Percentiles rank a stretch among this genome's conserved stretches.
phyloP scores from a whole-genome alignment of 2,888 invertebrate species.

The Germaria angustata region DNA sequence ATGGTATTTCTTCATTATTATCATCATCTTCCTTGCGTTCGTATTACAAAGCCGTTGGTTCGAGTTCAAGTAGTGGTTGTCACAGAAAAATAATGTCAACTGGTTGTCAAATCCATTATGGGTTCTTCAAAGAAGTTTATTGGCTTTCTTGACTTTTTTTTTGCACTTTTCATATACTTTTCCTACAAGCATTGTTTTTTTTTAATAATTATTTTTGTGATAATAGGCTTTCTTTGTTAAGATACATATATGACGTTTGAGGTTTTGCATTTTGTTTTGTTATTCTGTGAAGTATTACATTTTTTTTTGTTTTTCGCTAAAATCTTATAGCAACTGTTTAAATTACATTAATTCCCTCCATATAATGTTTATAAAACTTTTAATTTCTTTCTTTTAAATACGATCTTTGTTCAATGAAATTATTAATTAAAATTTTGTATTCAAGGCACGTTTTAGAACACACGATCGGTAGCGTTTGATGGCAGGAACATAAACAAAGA shows the following conservation, averaged over 20 bases:
- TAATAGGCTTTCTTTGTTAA: slow-evolving; percentile 25
- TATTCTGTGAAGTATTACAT: background rate
- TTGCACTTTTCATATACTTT: background rate
- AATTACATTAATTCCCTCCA: background rate
- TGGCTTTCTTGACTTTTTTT: slow-evolving; percentile 4
- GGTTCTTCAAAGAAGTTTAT: slow-evolving; percentile 34
- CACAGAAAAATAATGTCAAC: slow-evolving; percentile 48
- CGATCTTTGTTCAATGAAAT: background rate
- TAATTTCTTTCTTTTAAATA: background rate
- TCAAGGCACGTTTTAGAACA: slow-evolving; percentile 43
- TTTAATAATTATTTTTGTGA: background rate
- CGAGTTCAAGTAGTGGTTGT: slow-evolving; percentile 39
- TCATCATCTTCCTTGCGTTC: background rate
- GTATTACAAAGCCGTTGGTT: slow-evolving; percentile 7
- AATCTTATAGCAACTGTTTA: background rate
- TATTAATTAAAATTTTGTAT: slow-evolving; percentile 4
- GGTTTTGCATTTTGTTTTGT: background rate
- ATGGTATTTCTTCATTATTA: slow-evolving; percentile 14
- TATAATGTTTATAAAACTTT: too few relatives aligned
- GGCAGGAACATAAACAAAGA: background rate
- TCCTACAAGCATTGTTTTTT: slow-evolving; percentile 1
- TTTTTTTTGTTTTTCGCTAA: background rate
- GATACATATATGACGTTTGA: slow-evolving; percentile 18
- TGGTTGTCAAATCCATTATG: slow-evolving; percentile 43
- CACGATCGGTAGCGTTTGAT: slow-evolving; percentile 41